These are phyloP conservation scores for Coregonus suidteri DNA, from an alignment of 2,797 vertebrate genomes.

Conservation along the genomic window DNA sequence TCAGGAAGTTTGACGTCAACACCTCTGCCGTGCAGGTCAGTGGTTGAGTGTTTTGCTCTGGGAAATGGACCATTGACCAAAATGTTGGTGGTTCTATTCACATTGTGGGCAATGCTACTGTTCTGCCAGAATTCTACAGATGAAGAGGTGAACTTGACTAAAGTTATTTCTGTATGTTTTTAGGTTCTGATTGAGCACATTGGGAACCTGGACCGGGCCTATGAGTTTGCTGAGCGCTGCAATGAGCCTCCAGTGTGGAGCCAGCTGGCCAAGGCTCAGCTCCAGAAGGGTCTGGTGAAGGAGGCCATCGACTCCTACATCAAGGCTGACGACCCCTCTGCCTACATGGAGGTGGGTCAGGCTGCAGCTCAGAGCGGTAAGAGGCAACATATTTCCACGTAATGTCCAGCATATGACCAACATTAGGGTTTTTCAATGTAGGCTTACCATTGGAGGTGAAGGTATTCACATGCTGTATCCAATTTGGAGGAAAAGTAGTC, in stretches of 20 bases:
- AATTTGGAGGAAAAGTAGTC: too few relatives aligned
- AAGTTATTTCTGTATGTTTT: constrained; percentile 3
- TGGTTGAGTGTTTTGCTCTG: neutral
- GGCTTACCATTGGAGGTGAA: neutral
- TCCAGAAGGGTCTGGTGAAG: constrained; percentile 97
- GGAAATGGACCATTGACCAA: neutral
- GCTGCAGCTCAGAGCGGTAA: constrained; percentile 95
- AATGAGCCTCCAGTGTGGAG: constrained; percentile 99
- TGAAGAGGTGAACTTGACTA: neutral
- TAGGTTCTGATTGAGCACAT: constrained; percentile 98
- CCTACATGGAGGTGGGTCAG: constrained; percentile 98
- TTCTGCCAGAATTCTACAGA: neutral
- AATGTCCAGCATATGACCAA: neutral
- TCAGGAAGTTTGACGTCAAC: constrained; percentile 92
- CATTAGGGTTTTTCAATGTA: neutral
- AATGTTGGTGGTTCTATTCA: too few relatives aligned
- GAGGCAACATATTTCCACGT: constrained; percentile 28
- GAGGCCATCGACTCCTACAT: constrained; percentile 99
- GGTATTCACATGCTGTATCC: neutral
- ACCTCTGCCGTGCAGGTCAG: constrained; percentile 91
- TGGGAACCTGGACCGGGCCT: constrained; percentile 95
- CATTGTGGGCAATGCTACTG: neutral
- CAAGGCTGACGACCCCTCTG: constrained; percentile 97
- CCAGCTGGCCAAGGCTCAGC: constrained; percentile 96
- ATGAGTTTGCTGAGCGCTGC: constrained; percentile 98